Conservation (phyloP, 2,797 vertebrate species). For the Muscicapa comitata region DNA sequence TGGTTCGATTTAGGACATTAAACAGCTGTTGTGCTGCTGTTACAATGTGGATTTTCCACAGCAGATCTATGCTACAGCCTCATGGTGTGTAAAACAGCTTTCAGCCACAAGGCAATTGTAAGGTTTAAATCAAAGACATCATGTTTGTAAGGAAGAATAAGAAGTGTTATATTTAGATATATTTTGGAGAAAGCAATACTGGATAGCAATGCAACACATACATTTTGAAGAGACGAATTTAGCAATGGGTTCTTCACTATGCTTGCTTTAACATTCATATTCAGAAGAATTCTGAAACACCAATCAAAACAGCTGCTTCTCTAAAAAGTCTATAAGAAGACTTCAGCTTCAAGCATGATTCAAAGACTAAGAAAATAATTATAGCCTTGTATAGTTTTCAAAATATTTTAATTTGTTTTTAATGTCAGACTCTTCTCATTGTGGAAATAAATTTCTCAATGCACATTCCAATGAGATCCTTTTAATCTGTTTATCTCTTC, state of each 20-base stretch:
- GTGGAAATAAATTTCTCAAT: not conserved
- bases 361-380: not conserved
- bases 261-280: not conserved
- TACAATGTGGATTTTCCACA: not conserved
- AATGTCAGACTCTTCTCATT: not conserved
- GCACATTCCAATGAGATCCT: not conserved
- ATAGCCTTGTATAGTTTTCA: not conserved
- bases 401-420: not conserved
- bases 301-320: not conserved
- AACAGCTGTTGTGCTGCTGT: not conserved
- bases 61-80: not conserved
- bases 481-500: not conserved
- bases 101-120: not conserved
- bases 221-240: not conserved
- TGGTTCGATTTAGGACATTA: not conserved
- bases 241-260: not conserved
- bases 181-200: not conserved
- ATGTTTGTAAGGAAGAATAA: not conserved
- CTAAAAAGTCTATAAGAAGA: not conserved
- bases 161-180: not conserved
- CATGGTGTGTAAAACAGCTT: not conserved
- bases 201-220: not conserved
- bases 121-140: not conserved
- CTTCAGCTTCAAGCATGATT: not conserved
- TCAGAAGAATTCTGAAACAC: not conserved